Percentiles rank a stretch among this genome's conserved stretches.
Evolutionary conservation across 2,797 vertebrate species (phyloP).

Genomic region (Oceanodroma leucorhoa): DNA sequence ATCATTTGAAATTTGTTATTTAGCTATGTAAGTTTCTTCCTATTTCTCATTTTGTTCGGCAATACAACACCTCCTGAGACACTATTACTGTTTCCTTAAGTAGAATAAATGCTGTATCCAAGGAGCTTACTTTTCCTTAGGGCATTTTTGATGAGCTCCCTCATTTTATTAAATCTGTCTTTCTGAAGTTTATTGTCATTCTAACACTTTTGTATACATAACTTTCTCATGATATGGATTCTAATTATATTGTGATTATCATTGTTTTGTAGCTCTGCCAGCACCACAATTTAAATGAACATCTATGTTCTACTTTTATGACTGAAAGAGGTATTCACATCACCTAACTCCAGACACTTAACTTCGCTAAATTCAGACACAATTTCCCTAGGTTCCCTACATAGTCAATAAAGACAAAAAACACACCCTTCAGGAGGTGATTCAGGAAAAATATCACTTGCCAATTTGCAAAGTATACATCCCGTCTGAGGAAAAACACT

Average conservation of each 20-base stretch:
- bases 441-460: background rate
- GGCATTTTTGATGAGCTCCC: background rate
- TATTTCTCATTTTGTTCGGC: constrained; percentile 5
- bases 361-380: background rate
- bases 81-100: constrained; percentile 13
- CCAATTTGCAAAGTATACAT: background rate
- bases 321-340: background rate
- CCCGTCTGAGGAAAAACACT: background rate
- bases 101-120: background rate
- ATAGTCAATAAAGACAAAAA: background rate
- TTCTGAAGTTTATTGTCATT: constrained; percentile 9
- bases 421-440: background rate
- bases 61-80: background rate
- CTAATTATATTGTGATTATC: background rate
- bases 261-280: background rate
- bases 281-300: background rate
- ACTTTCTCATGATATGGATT: background rate
- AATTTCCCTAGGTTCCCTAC: background rate
- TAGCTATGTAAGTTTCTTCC: background rate
- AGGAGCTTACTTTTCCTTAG: constrained; percentile 22
- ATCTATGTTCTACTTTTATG: background rate
- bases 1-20: background rate
- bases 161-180: constrained; percentile 29
- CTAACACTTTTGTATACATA: background rate
- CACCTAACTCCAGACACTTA: background rate